Evolutionary conservation across 2,113 vertebrate species (phyloP).

Genomic region (Tympanuchus pallidicinctus): DNA sequence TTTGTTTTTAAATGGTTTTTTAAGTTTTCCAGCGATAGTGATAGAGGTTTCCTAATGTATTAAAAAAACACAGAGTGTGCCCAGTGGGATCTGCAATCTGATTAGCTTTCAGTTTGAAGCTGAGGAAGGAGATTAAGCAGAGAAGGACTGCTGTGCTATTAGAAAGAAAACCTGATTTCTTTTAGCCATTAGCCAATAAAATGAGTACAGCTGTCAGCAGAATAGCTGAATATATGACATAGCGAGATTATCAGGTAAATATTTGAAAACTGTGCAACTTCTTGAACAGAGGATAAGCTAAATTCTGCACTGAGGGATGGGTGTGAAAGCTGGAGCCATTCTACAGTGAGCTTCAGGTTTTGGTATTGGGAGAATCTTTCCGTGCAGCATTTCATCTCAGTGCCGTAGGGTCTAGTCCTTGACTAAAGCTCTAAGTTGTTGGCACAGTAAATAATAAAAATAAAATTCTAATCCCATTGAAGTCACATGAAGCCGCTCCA

Average conservation of each 20-base stretch:
- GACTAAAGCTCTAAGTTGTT: not conserved
- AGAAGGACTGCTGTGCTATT: slow-evolving; percentile 72
- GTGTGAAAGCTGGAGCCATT: not conserved
- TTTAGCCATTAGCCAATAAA: slow-evolving; percentile 55
- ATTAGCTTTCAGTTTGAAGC: slow-evolving; percentile 74
- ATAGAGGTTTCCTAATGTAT: slow-evolving; percentile 77
- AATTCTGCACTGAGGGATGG: not conserved
- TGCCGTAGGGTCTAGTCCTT: not conserved
- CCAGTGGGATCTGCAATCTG: slow-evolving; percentile 76
- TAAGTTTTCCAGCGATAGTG: slow-evolving; percentile 77
- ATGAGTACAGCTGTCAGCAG: slow-evolving; percentile 58
- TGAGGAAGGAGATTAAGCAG: slow-evolving; percentile 56
- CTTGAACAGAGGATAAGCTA: not conserved
- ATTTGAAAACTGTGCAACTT: slow-evolving; percentile 27
- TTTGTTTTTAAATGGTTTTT: slow-evolving; percentile 80
- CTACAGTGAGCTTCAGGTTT: not conserved
- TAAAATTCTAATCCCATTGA: slow-evolving; percentile 2
- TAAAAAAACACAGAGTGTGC: slow-evolving; percentile 71
- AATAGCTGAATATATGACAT: slow-evolving; percentile 21
- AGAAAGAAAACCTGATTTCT: slow-evolving; percentile 71
- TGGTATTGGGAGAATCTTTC: not conserved
- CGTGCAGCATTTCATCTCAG: not conserved
- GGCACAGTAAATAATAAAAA: slow-evolving; percentile 16
- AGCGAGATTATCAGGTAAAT: slow-evolving; percentile 33
- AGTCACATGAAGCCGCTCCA: not conserved